Percentiles rank a stretch among this genome's conserved stretches.
These are phyloP conservation scores for Dolomedes plantarius DNA, from an alignment of 2,888 invertebrate genomes.

Conservation along the genomic window DNA sequence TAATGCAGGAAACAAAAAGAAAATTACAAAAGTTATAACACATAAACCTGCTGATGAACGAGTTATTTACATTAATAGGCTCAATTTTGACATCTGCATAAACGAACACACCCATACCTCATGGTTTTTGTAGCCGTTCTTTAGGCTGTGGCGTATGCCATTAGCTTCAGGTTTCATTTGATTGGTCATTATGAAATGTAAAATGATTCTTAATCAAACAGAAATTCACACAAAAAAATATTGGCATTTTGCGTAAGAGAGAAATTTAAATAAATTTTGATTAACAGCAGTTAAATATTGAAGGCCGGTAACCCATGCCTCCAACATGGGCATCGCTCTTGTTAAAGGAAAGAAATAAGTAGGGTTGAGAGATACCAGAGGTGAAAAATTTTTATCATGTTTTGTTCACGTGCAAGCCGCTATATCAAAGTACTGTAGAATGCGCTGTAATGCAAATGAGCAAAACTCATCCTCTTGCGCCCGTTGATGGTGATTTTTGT, in stretches of 20 bases:
- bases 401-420: constrained; percentile 65
- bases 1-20: too few relatives aligned
- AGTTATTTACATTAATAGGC: constrained; percentile 11
- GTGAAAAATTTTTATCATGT: constrained; percentile 35
- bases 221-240: constrained; percentile 29
- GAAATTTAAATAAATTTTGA: constrained; percentile 31
- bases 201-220: constrained; percentile 9
- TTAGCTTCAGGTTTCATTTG: constrained; percentile 66
- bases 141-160: constrained; percentile 53
- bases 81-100: constrained; percentile 64
- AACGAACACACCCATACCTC: constrained; percentile 69
- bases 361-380: constrained; percentile 37
- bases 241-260: constrained; percentile 56
- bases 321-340: constrained; percentile 43
- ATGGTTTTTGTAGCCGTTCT: constrained; percentile 64
- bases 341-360: constrained; percentile 41
- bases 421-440: too few relatives aligned
- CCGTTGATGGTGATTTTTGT: too few relatives aligned
- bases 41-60: too few relatives aligned
- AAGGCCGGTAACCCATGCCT: constrained; percentile 59
- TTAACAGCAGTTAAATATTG: constrained; percentile 27
- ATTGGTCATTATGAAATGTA: constrained; percentile 59
- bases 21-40: too few relatives aligned
- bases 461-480: too few relatives aligned
- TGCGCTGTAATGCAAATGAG: too few relatives aligned